Base-by-base conservation (phyloP, 1,140 invertebrate species). In the Micrasema longulum region DNA sequence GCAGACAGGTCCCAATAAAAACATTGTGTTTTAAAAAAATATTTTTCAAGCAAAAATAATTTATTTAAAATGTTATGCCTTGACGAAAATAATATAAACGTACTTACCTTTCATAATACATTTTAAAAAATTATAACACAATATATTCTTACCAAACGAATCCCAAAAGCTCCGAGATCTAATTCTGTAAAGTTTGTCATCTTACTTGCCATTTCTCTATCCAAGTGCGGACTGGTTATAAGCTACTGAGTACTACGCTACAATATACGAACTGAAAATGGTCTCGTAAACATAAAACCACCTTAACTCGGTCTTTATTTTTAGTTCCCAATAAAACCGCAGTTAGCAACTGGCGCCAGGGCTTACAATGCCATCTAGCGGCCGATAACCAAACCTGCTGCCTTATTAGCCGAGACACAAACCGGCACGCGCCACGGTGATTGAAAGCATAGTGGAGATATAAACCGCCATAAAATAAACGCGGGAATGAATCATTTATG, bases 211-310 rank as follows among this genome's bases (percentile, higher is more conserved):
- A n/a, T 43, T 1, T 43, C 47, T 16, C 43, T 60, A 35, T 23
- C 48, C 31, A 35, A 11, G 50, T 60, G 43, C 9, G 36, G 60
- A 60, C 60, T 26, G 9, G 31, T 41, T 64, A 26, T 64, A 47
- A 64, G 60, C 71, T 60, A 36, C 66, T 64, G 57, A 64, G 43
- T 35, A 41, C 26, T 64, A 47, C 20, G 60, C 16, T 66, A 77
- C 77, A 79, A 79, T 82, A 81, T 81, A 82, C 78, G 77, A 78
- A 80, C 78, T 81, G 79, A 80, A 80, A 82, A 82, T 80, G 80
- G 80, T 78, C 79, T 80, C 80, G 80, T 82, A 83, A 83, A 82
- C 78, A 80, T 82, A 71, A 76, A 72, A 69, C 50, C 63, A 68
- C 70, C 52, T 79, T 76, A 71, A 74, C 76, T 70, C 71, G 72